A percentile compares a stretch with the other conserved stretches of the same genome.
These are phyloP conservation scores for Coregonus ussuriensis DNA, from an alignment of 2,797 vertebrate genomes.

Conservation along the genomic window DNA sequence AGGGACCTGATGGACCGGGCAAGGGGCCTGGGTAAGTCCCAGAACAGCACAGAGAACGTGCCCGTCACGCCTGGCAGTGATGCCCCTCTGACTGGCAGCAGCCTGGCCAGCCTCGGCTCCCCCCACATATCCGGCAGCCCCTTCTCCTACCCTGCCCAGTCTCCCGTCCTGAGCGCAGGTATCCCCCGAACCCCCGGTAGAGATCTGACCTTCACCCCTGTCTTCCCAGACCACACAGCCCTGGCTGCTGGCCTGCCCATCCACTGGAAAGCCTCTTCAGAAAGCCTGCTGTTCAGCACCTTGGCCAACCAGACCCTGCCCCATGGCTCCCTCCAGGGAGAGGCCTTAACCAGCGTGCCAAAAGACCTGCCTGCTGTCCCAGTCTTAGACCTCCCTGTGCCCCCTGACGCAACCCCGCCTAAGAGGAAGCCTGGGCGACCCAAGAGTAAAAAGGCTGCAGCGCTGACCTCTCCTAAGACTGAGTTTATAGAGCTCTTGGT, in stretches of 20 bases:
- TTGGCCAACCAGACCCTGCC: slow-evolving; percentile 71
- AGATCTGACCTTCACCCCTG: slow-evolving; percentile 92
- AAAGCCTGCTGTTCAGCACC: slow-evolving; percentile 80
- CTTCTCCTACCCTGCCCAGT: slow-evolving; percentile 94
- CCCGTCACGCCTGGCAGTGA: slow-evolving; percentile 89
- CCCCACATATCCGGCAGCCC: slow-evolving; percentile 92
- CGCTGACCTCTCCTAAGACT: slow-evolving; percentile 44
- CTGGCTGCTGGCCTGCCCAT: slow-evolving; percentile 72
- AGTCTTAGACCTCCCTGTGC: slow-evolving; percentile 60
- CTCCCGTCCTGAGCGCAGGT: slow-evolving; percentile 86
- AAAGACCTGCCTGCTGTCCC: slow-evolving; percentile 60
- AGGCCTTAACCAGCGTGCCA: slow-evolving; percentile 63
- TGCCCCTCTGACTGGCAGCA: slow-evolving; percentile 84
- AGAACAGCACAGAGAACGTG: slow-evolving; percentile 89
- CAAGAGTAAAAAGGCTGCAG: slow-evolving; percentile 73
- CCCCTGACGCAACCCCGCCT: slow-evolving; percentile 72
- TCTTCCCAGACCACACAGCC: slow-evolving; percentile 88
- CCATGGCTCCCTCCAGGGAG: slow-evolving; percentile 54
- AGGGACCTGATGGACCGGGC: slow-evolving; percentile 84
- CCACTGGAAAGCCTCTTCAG: slow-evolving; percentile 75
- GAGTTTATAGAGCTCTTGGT: slow-evolving; percentile 74
- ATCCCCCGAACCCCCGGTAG: slow-evolving; percentile 93
- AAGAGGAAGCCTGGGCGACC: slow-evolving; percentile 88
- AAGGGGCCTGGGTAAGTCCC: slow-evolving; percentile 83
- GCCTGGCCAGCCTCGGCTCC: slow-evolving; percentile 84